These are phyloP conservation scores for Axis porcinus DNA, from an alignment of 2,113 vertebrate species.

Conservation along the genomic window DNA sequence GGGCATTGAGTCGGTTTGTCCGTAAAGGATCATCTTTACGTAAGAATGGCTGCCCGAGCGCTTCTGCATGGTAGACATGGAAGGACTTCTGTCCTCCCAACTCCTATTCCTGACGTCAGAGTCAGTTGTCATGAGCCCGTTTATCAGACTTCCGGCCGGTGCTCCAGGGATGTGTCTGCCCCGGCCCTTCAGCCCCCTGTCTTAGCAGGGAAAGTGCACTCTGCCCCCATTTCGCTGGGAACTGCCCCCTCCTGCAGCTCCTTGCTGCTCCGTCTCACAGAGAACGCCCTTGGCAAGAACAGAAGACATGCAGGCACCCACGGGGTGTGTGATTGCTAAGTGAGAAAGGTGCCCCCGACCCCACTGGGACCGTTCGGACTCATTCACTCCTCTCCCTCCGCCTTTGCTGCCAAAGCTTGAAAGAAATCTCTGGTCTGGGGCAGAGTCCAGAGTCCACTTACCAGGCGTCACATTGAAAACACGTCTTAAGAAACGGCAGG, in stretches of 20 bases:
- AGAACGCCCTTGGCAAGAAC: neutral
- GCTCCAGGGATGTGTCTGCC: neutral
- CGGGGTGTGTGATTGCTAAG: rapidly evolving
- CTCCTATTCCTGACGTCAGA: neutral
- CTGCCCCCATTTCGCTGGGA: neutral
- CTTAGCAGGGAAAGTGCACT: neutral
- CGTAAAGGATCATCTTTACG: neutral
- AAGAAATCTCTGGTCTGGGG: neutral
- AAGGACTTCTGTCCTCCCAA: neutral
- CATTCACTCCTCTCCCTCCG: rapidly evolving
- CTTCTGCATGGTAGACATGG: rapidly evolving
- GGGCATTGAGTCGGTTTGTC: neutral
- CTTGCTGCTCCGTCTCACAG: neutral
- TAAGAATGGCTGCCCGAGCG: neutral
- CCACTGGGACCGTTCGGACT: no score
- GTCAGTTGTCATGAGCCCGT: neutral
- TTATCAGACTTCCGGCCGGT: rapidly evolving
- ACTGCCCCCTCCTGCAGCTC: rapidly evolving
- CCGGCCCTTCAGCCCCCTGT: neutral
- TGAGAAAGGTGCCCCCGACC: neutral
- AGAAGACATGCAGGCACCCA: neutral
- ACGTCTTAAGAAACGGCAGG: neutral
- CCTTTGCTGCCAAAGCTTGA: neutral
- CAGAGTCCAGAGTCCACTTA: neutral
- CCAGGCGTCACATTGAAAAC: neutral